Evolutionary conservation across 1,140 invertebrate species (phyloP).

Genomic region (Drosophila sproati): DNA sequence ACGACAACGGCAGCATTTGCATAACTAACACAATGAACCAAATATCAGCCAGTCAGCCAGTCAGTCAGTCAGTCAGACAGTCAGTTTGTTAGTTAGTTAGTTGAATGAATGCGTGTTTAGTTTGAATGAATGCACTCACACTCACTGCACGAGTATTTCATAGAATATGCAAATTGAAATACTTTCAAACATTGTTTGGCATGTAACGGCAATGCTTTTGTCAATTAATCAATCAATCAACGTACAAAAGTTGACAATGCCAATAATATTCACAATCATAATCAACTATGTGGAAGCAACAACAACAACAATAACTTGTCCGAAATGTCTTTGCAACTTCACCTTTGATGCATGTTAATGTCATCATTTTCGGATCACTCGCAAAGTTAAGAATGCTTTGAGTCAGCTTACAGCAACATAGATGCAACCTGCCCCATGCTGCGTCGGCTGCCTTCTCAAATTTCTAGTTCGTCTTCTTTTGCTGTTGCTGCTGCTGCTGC

Average conservation of each 20-base stretch:
- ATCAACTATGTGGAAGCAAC: constrained; percentile 62
- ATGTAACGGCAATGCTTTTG: constrained; percentile 76
- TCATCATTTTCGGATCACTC: constrained; percentile 60
- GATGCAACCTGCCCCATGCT: background rate
- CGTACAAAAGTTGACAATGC: constrained; percentile 32
- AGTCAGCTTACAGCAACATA: background rate
- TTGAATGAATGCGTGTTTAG: constrained; percentile 18
- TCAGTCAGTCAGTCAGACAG: background rate
- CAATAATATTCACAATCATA: constrained; percentile 17
- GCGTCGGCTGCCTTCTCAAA: background rate
- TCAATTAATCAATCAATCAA: constrained; percentile 83
- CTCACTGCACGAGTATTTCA: background rate
- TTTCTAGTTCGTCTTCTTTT: background rate
- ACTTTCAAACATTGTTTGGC: constrained; percentile 50
- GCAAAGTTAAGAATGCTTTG: constrained; percentile 60
- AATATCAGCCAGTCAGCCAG: constrained; percentile 20
- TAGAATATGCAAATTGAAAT: constrained; percentile 70
- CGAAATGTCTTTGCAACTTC: constrained; percentile 20
- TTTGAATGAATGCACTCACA: constrained; percentile 3
- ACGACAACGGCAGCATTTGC: constrained; percentile 72
- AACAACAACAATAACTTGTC: constrained; percentile 70
- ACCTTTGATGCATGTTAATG: constrained; percentile 66
- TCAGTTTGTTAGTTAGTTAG: background rate
- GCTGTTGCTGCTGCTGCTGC: background rate
- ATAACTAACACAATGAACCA: constrained; percentile 80